These are phyloP conservation scores for Brachypodius melanocephalos DNA, from an alignment of 2,113 vertebrate genomes.

Conservation along the genomic window DNA sequence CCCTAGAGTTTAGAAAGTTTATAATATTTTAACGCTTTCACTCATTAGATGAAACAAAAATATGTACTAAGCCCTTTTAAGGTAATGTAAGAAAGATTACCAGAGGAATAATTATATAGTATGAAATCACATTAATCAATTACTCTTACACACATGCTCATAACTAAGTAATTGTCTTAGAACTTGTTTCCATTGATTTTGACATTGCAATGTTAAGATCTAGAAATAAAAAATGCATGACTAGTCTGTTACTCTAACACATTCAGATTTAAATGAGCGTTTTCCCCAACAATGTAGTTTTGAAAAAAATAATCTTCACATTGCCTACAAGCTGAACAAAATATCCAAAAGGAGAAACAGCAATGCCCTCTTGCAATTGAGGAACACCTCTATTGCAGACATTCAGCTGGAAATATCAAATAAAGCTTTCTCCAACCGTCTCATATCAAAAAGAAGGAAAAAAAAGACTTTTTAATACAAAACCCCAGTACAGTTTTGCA, in stretches of 20 bases:
- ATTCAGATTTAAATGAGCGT: background rate
- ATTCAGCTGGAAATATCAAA: background rate
- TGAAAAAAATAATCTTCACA: background rate
- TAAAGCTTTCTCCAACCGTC: background rate
- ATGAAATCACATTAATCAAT: background rate
- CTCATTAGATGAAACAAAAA: background rate
- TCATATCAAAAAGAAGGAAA: background rate
- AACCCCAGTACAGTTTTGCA: background rate
- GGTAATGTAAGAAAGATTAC: background rate
- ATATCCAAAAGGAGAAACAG: background rate
- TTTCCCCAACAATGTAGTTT: background rate
- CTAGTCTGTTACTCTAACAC: background rate
- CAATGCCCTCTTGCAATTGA: background rate
- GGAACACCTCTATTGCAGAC: background rate
- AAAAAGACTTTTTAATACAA: background rate
- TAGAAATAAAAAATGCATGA: background rate
- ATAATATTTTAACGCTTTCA: background rate
- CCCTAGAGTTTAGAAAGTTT: background rate
- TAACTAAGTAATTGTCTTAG: background rate
- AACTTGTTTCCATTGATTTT: background rate
- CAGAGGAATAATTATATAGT: background rate
- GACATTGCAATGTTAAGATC: background rate
- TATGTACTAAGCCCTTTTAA: background rate
- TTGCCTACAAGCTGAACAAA: background rate
- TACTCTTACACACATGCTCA: background rate